phyloP scores from a whole-genome alignment of 2,113 vertebrate species.

The Ariopsis seemanni region DNA sequence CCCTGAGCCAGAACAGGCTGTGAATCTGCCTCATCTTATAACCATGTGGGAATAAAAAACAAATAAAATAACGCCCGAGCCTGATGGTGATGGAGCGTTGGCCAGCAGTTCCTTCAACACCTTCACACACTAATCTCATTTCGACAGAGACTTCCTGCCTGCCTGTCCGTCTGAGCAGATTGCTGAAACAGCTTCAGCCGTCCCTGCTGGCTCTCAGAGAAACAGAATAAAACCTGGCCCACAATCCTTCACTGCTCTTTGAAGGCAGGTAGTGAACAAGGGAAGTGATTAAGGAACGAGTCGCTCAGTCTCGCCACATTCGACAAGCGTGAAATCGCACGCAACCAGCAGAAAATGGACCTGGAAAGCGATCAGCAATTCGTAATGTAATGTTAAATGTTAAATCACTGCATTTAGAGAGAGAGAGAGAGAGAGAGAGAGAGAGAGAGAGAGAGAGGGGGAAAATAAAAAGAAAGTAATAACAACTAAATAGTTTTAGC shows the following conservation, averaged over 20 bases:
- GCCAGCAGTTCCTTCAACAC: not conserved
- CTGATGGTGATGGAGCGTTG: not conserved
- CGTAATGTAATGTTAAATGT: constrained; percentile 35
- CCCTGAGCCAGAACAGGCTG: not conserved
- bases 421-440: not conserved
- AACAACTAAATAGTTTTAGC: not conserved
- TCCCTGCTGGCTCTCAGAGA: not conserved
- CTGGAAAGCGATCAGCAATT: constrained; percentile 65
- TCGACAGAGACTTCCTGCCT: not conserved
- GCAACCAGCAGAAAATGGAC: constrained; percentile 65
- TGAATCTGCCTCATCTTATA: not conserved
- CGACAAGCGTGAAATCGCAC: constrained; percentile 74
- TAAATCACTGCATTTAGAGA: not conserved
- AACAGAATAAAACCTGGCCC: constrained; percentile 12
- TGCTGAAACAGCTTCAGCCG: not conserved
- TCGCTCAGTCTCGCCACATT: constrained; percentile 53
- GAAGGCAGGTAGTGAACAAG: constrained; percentile 47
- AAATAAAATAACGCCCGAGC: constrained; percentile 56
- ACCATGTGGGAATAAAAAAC: constrained; percentile 54
- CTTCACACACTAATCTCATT: not conserved
- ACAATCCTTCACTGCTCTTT: constrained; percentile 47
- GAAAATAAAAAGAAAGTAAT: not conserved
- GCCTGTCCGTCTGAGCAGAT: not conserved
- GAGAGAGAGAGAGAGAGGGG: not conserved
- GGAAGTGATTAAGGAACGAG: constrained; percentile 60